phyloP scores from a whole-genome alignment of 2,113 vertebrate genomes.

The Clinocottus analis region DNA sequence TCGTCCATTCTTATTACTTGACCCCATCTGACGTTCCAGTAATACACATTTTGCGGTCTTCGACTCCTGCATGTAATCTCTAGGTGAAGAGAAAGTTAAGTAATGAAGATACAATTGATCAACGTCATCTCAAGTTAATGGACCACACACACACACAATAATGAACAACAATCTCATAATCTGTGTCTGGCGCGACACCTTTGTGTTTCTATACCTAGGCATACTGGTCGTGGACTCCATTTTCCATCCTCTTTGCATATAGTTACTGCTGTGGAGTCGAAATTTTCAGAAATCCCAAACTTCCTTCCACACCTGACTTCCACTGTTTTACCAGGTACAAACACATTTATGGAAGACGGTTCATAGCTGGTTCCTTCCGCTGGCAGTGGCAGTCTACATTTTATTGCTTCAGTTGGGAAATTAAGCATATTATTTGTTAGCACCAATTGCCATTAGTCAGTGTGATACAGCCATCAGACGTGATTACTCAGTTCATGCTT shows the following conservation, averaged over 20 bases:
- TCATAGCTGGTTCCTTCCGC: neutral
- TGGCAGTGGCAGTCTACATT: neutral
- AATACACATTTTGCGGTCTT: fast-evolving
- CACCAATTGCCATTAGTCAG: neutral
- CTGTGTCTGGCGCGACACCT: neutral
- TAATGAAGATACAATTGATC: neutral
- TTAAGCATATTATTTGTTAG: neutral
- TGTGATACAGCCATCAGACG: neutral
- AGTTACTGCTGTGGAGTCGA: fast-evolving
- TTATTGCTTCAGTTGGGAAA: conserved; percentile 32
- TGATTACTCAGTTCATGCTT: neutral
- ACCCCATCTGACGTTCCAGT: fast-evolving
- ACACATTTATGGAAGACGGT: conserved; percentile 17
- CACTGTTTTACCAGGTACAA: conserved; percentile 26
- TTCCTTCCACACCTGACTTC: conserved; percentile 26
- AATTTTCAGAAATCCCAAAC: fast-evolving
- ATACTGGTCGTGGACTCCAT: conserved; percentile 37
- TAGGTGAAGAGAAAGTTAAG: conserved; percentile 31
- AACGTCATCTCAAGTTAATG: neutral
- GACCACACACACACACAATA: neutral
- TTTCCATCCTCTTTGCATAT: neutral
- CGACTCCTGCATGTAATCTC: conserved; percentile 42
- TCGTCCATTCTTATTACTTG: fast-evolving
- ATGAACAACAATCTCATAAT: neutral
- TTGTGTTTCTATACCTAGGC: conserved; percentile 54